phyloP scores from a whole-genome alignment of 2,113 vertebrate genomes.

The Microcebus ravelobensis region DNA sequence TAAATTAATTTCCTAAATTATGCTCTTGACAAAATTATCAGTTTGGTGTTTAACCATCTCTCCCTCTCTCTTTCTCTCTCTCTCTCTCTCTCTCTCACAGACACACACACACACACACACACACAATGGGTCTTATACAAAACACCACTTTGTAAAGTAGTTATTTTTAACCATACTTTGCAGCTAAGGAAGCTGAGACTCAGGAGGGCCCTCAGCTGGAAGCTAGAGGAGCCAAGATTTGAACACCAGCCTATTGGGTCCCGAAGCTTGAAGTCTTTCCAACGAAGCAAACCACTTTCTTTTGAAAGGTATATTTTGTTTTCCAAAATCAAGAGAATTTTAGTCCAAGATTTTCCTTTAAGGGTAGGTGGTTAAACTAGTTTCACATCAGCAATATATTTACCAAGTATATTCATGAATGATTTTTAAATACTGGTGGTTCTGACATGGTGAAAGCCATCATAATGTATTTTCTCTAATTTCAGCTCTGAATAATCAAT shows the following conservation, averaged over 20 bases:
- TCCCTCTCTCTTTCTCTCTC: not conserved
- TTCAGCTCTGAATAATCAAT: not conserved
- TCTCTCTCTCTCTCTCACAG: not conserved
- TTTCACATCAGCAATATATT: not conserved
- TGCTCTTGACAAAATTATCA: not conserved
- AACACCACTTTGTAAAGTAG: not conserved
- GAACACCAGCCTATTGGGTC: not conserved
- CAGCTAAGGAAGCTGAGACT: not conserved
- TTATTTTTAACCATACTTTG: not conserved
- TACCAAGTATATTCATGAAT: not conserved
- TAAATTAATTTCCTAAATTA: not conserved
- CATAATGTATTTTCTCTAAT: not conserved
- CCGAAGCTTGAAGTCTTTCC: not conserved
- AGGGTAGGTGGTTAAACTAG: not conserved
- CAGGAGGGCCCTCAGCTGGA: not conserved
- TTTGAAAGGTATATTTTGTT: constrained; percentile 5
- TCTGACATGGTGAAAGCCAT: not conserved
- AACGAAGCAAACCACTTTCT: not conserved
- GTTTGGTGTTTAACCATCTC: not conserved
- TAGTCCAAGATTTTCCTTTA: not conserved
- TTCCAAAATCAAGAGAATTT: not conserved
- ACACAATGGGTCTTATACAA: not conserved
- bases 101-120: too few relatives aligned
- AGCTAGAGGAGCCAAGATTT: not conserved
- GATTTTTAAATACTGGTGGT: not conserved